Evolutionary conservation across 2,888 invertebrate genomes (phyloP).

Genomic region (Tipula confusa): DNA sequence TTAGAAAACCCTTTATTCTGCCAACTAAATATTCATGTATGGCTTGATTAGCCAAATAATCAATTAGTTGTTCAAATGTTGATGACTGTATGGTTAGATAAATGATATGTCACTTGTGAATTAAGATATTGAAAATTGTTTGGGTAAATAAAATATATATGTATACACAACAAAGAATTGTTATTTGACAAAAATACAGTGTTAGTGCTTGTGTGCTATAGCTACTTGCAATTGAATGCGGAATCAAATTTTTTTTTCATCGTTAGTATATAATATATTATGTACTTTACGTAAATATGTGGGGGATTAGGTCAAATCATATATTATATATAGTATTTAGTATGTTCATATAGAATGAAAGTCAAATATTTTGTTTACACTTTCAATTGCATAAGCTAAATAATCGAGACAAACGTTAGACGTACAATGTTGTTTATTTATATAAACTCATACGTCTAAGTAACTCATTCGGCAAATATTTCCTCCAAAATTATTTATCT

Average conservation of each 20-base stretch:
- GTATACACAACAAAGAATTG: not conserved
- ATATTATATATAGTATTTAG: no score
- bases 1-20: no score
- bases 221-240: slow-evolving; percentile 9
- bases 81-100: slow-evolving; percentile 14
- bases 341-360: not conserved
- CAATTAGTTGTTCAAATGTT: slow-evolving; percentile 25
- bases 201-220: not conserved
- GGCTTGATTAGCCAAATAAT: slow-evolving; percentile 20
- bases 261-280: not conserved
- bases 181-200: not conserved
- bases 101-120: slow-evolving; percentile 25
- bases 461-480: slow-evolving; percentile 20
- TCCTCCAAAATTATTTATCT: not conserved
- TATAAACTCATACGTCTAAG: not conserved
- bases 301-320: not conserved
- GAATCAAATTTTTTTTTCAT: not conserved
- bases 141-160: slow-evolving; percentile 25
- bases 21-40: slow-evolving; percentile 12
- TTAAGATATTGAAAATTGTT: not conserved
- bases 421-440: not conserved
- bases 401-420: not conserved
- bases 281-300: not conserved
- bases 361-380: not conserved
- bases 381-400: slow-evolving; percentile 12